A percentile compares a stretch with the other conserved stretches of the same genome.
phyloP scores from a whole-genome alignment of 2,797 vertebrate species.

The Ptychobarbus kaznakovi region DNA sequence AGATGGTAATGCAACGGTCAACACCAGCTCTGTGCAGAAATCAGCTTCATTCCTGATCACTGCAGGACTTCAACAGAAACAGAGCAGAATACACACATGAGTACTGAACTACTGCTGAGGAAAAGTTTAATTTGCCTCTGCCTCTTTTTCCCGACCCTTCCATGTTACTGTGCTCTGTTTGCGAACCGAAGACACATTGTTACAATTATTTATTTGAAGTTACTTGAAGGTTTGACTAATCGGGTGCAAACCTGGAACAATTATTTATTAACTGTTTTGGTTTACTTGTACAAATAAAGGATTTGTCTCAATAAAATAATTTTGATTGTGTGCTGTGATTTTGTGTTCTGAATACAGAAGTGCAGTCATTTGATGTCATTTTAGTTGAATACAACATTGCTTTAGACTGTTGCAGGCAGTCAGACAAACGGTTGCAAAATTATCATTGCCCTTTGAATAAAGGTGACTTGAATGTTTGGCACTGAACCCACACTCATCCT shows the following conservation, averaged over 20 bases:
- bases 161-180: slow-evolving; percentile 27
- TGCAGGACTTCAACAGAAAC: not conserved
- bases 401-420: not conserved
- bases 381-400: not conserved
- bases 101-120: slow-evolving; percentile 21
- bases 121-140: slow-evolving; percentile 9
- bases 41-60: slow-evolving; percentile 14
- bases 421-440: not conserved
- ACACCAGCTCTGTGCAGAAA: not conserved
- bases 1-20: not conserved
- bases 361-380: not conserved
- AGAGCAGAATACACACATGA: not conserved
- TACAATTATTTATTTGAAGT: slow-evolving; percentile 42
- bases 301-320: slow-evolving; percentile 44
- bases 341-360: slow-evolving; percentile 1
- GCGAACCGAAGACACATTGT: slow-evolving; percentile 6
- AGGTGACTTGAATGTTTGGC: too few species aligned
- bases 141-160: not conserved
- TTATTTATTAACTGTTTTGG: slow-evolving; percentile 35
- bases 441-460: too few species aligned
- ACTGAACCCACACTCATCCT: too few species aligned
- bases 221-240: slow-evolving; percentile 23
- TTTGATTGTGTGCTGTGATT: slow-evolving; percentile 22
- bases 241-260: slow-evolving; percentile 6
- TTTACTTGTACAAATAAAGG: slow-evolving; percentile 34